Evolutionary conservation across 1,140 invertebrate species (phyloP).

Genomic region (Bombus sylvicola): DNA sequence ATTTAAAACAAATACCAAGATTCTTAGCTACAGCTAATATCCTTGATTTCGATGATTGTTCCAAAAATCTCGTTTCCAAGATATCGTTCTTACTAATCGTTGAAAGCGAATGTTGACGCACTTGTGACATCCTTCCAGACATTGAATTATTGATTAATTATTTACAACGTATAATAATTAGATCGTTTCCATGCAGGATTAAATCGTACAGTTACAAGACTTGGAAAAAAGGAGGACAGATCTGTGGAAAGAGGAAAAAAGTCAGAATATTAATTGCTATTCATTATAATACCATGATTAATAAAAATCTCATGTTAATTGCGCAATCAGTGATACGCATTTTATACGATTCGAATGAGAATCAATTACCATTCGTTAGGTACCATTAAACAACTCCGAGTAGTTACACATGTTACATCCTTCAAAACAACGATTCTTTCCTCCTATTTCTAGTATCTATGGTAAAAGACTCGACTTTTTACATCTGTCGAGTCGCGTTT

Average conservation of each 20-base stretch:
- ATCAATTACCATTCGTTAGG: not conserved
- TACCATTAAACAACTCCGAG: not conserved
- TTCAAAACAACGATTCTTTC: not conserved
- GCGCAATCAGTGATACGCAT: slow-evolving; percentile 56
- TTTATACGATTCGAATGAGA: not conserved
- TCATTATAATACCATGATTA: slow-evolving; percentile 75
- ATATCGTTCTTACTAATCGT: not conserved
- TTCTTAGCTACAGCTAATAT: not conserved
- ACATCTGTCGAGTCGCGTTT: not conserved
- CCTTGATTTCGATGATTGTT: not conserved
- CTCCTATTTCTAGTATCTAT: not conserved
- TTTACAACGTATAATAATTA: not conserved
- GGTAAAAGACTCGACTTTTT: not conserved
- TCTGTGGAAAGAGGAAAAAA: slow-evolving; percentile 21
- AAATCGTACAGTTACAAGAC: not conserved
- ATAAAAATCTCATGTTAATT: slow-evolving; percentile 65
- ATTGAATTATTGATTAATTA: slow-evolving; percentile 2
- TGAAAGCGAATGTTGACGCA: no score
- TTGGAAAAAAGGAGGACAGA: slow-evolving; percentile 35
- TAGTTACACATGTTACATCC: not conserved
- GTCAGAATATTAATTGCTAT: slow-evolving; percentile 47
- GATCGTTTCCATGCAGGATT: slow-evolving; percentile 21
- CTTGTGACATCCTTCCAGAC: not conserved
- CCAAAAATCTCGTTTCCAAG: not conserved
- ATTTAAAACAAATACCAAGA: not conserved